A percentile compares a stretch with the other conserved stretches of the same genome.
Conservation (phyloP, 2,113 vertebrate genomes). For the Ursus arctos region DNA sequence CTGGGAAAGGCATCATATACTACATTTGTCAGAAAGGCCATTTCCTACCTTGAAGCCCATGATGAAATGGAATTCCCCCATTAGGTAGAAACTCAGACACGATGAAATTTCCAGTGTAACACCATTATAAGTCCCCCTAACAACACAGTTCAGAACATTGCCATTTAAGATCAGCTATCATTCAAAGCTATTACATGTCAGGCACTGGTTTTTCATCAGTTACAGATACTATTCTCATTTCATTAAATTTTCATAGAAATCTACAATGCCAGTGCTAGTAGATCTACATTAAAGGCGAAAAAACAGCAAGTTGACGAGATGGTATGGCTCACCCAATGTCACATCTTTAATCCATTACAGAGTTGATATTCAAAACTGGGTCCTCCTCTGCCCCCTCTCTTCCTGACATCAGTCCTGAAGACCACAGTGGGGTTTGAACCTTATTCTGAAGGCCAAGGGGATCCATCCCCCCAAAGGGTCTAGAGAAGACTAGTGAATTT, state of each 20-base stretch:
- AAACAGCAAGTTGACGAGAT: neutral
- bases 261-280: neutral
- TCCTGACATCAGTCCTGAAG: neutral
- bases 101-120: neutral
- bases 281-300: constrained; percentile 1
- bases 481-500: neutral
- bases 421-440: neutral
- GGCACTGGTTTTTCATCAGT: neutral
- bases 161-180: neutral
- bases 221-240: neutral
- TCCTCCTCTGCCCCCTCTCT: neutral
- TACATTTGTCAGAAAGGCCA: neutral
- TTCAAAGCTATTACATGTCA: neutral
- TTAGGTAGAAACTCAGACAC: neutral
- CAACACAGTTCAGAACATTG: neutral
- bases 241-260: neutral
- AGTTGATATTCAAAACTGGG: neutral
- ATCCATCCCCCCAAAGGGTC: neutral
- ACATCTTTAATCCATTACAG: neutral
- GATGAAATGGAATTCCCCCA: neutral
- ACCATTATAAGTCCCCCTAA: neutral
- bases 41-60: neutral
- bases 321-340: neutral
- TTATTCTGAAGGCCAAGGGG: constrained; percentile 29
- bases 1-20: neutral